A percentile compares a stretch with the other conserved stretches of the same genome.
phyloP scores from a whole-genome alignment of 2,888 invertebrate species.

The Cyaniris semiargus region DNA sequence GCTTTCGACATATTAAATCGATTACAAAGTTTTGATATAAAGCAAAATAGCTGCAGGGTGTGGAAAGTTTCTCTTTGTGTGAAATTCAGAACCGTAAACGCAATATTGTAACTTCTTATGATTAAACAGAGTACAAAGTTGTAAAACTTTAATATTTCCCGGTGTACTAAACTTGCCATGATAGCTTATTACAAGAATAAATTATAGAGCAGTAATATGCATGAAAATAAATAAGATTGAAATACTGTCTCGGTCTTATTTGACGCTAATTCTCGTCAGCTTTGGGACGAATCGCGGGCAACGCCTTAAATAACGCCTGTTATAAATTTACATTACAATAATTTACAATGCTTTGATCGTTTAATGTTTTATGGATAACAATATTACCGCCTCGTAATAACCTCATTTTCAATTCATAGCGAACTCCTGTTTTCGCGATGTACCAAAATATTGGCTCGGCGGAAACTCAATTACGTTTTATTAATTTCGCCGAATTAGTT shows the following conservation, averaged over 20 bases:
- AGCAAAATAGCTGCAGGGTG: neutral
- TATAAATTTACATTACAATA: slow-evolving; percentile 17
- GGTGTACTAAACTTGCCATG: neutral
- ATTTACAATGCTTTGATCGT: slow-evolving; percentile 19
- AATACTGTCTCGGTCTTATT: too few relatives aligned
- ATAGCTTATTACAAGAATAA: neutral
- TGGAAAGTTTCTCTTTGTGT: neutral
- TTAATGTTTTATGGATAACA: slow-evolving; percentile 6
- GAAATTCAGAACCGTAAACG: slow-evolving; percentile 15
- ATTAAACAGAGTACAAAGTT: slow-evolving; percentile 26
- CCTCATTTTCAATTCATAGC: slow-evolving; percentile 14
- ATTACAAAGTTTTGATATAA: neutral
- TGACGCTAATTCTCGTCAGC: neutral
- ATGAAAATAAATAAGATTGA: too few relatives aligned
- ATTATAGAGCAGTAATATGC: neutral
- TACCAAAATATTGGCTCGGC: neutral
- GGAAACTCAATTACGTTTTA: neutral
- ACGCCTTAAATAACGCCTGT: neutral
- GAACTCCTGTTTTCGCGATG: neutral
- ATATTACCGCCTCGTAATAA: neutral
- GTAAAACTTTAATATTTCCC: slow-evolving; percentile 11
- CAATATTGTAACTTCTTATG: slow-evolving; percentile 6
- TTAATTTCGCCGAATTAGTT: neutral
- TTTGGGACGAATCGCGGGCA: neutral
- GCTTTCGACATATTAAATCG: neutral